Conservation (phyloP, 2,888 invertebrate species). For the Melanophora roralis region DNA sequence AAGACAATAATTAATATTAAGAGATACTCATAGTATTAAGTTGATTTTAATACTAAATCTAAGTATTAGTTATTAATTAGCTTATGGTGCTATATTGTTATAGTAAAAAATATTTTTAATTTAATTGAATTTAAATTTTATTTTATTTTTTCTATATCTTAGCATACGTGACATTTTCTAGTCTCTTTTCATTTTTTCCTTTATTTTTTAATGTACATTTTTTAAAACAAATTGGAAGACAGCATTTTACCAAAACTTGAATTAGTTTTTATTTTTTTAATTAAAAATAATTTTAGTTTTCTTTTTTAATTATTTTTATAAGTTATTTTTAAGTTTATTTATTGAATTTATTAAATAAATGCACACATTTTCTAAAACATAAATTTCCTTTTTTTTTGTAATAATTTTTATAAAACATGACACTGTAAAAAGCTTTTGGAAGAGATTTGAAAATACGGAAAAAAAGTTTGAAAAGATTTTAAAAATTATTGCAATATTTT, state of each 20-base stretch:
- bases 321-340: conserved; percentile 39
- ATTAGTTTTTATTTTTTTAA: conserved; percentile 45
- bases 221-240: conserved; percentile 36
- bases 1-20: conserved; percentile 52
- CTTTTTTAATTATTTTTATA: conserved; percentile 30
- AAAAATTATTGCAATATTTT: no score
- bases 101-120: conserved; percentile 38
- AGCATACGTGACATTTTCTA: conserved; percentile 62
- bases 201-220: conserved; percentile 37
- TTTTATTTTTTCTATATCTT: conserved; percentile 8
- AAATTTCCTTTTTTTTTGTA: conserved; percentile 18
- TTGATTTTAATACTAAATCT: neutral
- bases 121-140: neutral
- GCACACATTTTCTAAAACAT: conserved; percentile 37
- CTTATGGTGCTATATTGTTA: conserved; percentile 63
- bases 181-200: conserved; percentile 25
- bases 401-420: no score
- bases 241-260: conserved; percentile 62
- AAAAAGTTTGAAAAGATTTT: no score
- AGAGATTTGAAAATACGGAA: no score
- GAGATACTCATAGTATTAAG: conserved; percentile 53
- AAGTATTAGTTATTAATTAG: conserved; percentile 19
- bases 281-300: conserved; percentile 65
- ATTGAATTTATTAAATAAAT: conserved; percentile 25
- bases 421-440: no score